Evolutionary conservation across 30 jellyfish, hydroid and myxozoan species (phyloP), one percentile per base, ranked within the genome.

Genomic region (Aurelia sp.): DNA sequence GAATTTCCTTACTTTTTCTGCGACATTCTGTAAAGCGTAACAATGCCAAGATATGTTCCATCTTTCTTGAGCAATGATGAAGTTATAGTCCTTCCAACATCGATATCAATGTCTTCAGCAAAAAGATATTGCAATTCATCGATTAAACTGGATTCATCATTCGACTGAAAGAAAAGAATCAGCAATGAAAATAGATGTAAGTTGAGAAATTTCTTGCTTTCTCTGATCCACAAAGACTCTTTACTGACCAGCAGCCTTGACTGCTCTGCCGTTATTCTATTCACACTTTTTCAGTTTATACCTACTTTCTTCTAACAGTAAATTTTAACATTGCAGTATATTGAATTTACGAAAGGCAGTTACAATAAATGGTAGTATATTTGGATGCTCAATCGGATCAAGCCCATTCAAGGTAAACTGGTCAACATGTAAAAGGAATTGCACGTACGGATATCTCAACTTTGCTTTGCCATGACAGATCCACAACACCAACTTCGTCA

Each of bases 381-480:
- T 38, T 2, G 10, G 50, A 4, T 38, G 9, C 50, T 38, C 50
- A 38, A 38, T 38, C 3, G 50, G 9, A 7, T 4, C 50, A 38
- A 38, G 9, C 0, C 50, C 50, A 8, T 8, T 44, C 55, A 44
- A 44, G 8, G 15, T 7, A 16, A 44, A 44, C 55, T 8, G 13
- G 55, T 44, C 7, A 44, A 7, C 9, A 9, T 8, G 2, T 44
- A 9, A 44, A 44, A 44, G 15, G 55, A 44, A 44, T 12, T 1
- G 15, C 4, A 72, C 96, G 85, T 68, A 93, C 98, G 24, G 85
- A 82, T 13, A 93, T 69, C 64, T 93, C 85, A 53, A 93, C 65
- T 53, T 80, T 89, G 88, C 97, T 93, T 75, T 88, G 91, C 87
- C 86, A 93, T 17, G 97, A 72, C 88, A 88, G 24, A 77, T 93